Evolutionary conservation across 2,113 vertebrate species (phyloP).

Genomic region (Malurus cyaneus): DNA sequence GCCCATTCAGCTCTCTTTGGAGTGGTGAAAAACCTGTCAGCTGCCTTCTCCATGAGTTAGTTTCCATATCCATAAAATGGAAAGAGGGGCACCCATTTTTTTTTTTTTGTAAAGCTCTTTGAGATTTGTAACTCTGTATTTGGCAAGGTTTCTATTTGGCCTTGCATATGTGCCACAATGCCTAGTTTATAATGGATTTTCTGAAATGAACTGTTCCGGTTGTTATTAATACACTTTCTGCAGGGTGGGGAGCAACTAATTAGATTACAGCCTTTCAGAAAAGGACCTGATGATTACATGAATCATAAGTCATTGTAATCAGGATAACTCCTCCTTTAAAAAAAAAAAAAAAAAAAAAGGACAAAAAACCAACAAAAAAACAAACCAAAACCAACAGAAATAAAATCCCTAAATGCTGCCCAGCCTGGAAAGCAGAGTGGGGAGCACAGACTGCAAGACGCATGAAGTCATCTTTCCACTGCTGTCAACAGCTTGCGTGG

Average conservation of each 20-base stretch:
- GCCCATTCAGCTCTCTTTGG: not conserved
- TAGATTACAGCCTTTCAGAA: not conserved
- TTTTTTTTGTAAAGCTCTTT: not conserved
- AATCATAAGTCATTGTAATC: not conserved
- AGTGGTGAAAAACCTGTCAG: not conserved
- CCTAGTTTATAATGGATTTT: not conserved
- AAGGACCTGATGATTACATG: not conserved
- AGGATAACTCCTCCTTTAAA: not conserved
- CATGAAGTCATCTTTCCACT: constrained; percentile 50
- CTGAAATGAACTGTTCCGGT: not conserved
- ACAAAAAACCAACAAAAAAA: not conserved
- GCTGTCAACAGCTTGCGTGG: constrained; percentile 10
- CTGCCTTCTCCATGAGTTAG: not conserved
- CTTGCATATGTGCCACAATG: not conserved
- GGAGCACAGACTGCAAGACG: not conserved
- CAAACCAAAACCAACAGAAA: not conserved
- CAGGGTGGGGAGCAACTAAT: not conserved
- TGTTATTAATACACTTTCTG: not conserved
- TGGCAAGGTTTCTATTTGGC: not conserved
- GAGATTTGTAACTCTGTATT: not conserved
- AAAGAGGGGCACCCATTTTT: not conserved
- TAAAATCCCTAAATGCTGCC: not conserved
- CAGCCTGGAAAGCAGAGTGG: constrained; percentile 28
- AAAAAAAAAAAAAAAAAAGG: not conserved
- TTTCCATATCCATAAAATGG: not conserved